Conservation (phyloP, 92 coral and sea anemone species). For the Actinernus sp. region DNA sequence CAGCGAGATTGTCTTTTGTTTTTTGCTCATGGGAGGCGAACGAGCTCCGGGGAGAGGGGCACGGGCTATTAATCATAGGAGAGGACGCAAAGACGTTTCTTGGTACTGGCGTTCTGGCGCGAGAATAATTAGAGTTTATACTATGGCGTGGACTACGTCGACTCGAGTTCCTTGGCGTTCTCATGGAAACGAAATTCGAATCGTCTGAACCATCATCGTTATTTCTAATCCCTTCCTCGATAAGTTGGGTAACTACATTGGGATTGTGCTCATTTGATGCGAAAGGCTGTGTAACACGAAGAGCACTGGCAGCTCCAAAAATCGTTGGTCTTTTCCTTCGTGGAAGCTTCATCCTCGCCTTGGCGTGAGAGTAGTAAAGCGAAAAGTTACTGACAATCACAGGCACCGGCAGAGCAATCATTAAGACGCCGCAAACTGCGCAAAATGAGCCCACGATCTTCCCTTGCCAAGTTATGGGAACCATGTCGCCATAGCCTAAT, state of each 20-base stretch:
- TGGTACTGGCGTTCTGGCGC: slow-evolving; percentile 2
- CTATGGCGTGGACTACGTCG: slow-evolving; percentile 48
- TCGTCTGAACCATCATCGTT: slow-evolving; percentile 35
- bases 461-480: slow-evolving; percentile 84
- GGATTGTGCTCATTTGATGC: slow-evolving; percentile 60
- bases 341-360: slow-evolving; percentile 88
- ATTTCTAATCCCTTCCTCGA: slow-evolving; percentile 26
- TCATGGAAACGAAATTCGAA: neutral
- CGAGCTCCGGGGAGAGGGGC: slow-evolving; percentile 16
- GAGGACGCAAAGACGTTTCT: neutral
- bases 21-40: slow-evolving; percentile 4
- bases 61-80: neutral
- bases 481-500: slow-evolving; percentile 95
- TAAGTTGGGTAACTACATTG: slow-evolving; percentile 54
- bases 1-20: slow-evolving; percentile 2
- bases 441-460: slow-evolving; percentile 94
- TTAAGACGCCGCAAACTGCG: slow-evolving; percentile 94
- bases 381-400: slow-evolving; percentile 99
- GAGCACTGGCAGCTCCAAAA: slow-evolving; percentile 95
- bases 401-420: slow-evolving; percentile 96
- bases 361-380: slow-evolving; percentile 97
- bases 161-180: slow-evolving; percentile 26
- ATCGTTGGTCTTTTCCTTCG: slow-evolving; percentile 87
- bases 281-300: slow-evolving; percentile 90
- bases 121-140: neutral